Evolutionary conservation across 2,797 vertebrate species (phyloP).

Genomic region (Alauda arvensis): DNA sequence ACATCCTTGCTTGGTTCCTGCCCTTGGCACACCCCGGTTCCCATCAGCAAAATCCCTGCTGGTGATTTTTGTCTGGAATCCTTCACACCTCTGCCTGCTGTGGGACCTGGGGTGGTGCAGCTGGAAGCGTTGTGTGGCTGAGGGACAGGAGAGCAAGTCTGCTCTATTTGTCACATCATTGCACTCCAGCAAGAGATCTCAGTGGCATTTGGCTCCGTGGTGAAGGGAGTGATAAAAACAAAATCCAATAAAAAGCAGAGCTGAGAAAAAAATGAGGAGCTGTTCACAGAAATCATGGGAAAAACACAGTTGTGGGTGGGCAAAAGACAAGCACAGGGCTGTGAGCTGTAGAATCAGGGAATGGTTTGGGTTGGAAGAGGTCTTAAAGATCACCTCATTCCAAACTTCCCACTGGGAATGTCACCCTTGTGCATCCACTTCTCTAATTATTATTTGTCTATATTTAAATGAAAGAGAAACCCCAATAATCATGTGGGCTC

Average conservation of each 20-base stretch:
- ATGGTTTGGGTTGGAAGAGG: not conserved
- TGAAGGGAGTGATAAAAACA: not conserved
- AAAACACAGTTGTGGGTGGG: not conserved
- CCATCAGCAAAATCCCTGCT: not conserved
- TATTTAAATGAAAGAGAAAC: not conserved
- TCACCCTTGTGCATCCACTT: not conserved
- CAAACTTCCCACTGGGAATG: not conserved
- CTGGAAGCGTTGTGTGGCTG: not conserved
- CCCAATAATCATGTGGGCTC: rapidly evolving
- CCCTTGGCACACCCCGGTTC: not conserved
- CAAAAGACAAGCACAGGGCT: not conserved
- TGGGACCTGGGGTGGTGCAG: not conserved
- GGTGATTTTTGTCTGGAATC: not conserved
- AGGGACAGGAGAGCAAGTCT: not conserved
- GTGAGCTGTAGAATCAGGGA: not conserved
- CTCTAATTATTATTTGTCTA: not conserved
- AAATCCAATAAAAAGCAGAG: not conserved
- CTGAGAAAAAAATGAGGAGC: not conserved
- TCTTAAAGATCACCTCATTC: not conserved
- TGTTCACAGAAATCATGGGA: not conserved
- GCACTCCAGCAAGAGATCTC: not conserved
- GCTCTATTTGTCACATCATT: not conserved
- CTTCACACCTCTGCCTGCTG: not conserved
- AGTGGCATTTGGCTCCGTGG: not conserved
- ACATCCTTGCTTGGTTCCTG: not conserved